phyloP scores from a whole-genome alignment of 2,888 invertebrate species.

The Drosophila rubida region DNA sequence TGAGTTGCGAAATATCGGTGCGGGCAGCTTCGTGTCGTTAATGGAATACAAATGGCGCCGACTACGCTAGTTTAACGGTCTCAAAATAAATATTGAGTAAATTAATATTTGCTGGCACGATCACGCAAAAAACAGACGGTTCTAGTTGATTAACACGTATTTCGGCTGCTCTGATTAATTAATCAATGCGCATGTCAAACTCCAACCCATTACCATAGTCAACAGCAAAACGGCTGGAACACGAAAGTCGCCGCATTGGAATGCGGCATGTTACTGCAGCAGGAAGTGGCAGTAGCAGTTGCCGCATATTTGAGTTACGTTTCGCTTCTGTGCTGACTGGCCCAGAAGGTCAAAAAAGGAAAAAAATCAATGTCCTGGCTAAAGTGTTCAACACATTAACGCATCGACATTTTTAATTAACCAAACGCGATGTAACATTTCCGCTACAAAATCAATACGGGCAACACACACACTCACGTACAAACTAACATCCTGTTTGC shows the following conservation, averaged over 20 bases:
- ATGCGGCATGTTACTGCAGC: conserved; percentile 59
- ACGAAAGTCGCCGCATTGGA: conserved; percentile 53
- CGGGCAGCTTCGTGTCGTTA: background rate
- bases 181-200: conserved; percentile 41
- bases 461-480: background rate
- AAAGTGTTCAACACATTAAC: conserved; percentile 20
- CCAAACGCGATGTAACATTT: conserved; percentile 25
- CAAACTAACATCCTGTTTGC: conserved; percentile 20
- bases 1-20: background rate
- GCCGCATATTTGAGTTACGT: conserved; percentile 24
- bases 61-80: background rate
- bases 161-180: conserved; percentile 5
- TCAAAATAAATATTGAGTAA: background rate
- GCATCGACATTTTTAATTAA: conserved; percentile 34
- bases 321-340: conserved; percentile 22
- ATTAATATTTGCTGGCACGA: background rate
- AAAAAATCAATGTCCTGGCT: conserved; percentile 65
- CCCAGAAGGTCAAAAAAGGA: conserved; percentile 66
- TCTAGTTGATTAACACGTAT: conserved; percentile 11
- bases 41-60: background rate
- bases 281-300: conserved; percentile 16
- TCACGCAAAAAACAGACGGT: conserved; percentile 3
- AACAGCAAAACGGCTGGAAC: conserved; percentile 48
- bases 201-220: conserved; percentile 32
- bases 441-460: conserved; percentile 57